Conservation (phyloP, 2,888 invertebrate genomes). For the Molanna angustata region DNA sequence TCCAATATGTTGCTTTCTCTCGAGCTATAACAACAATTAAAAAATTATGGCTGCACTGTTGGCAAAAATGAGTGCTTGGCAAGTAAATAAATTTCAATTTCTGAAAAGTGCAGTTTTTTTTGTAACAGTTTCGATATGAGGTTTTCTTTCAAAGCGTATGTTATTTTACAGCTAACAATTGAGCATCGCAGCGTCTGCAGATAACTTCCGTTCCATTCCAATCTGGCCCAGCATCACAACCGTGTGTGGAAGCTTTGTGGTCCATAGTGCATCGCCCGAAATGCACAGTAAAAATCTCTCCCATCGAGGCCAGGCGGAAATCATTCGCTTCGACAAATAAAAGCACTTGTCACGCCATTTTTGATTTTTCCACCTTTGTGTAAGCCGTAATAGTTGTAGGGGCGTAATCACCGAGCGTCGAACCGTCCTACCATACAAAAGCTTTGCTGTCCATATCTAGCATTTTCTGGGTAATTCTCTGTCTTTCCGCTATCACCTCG, state of each 20-base stretch:
- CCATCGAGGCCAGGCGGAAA: constrained; percentile 11
- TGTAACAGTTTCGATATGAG: no score
- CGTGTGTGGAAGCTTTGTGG: background rate
- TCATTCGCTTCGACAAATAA: constrained; percentile 17
- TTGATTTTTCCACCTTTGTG: constrained; percentile 13
- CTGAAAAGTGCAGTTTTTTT: no score
- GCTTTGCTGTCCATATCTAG: constrained; percentile 1
- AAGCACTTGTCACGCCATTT: constrained; percentile 18
- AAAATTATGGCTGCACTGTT: no score
- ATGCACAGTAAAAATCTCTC: constrained; percentile 3
- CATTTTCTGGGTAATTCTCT: constrained; percentile 11
- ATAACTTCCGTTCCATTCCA: constrained; percentile 11
- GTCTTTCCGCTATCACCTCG: constrained; percentile 10
- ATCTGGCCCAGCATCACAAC: background rate
- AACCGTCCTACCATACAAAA: constrained; percentile 4
- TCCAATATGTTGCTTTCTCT: no score
- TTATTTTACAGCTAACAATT: no score
- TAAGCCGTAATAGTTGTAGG: constrained; percentile 4
- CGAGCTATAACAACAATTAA: no score
- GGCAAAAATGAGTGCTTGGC: no score
- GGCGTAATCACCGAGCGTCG: constrained; percentile 13
- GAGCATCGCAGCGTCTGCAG: constrained; percentile 8
- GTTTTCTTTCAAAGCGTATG: no score
- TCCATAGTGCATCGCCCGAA: background rate
- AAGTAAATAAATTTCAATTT: no score